Percentiles rank a stretch among this genome's conserved stretches.
phyloP scores from a whole-genome alignment of 2,797 vertebrate genomes.

The Echeneis naucrates region DNA sequence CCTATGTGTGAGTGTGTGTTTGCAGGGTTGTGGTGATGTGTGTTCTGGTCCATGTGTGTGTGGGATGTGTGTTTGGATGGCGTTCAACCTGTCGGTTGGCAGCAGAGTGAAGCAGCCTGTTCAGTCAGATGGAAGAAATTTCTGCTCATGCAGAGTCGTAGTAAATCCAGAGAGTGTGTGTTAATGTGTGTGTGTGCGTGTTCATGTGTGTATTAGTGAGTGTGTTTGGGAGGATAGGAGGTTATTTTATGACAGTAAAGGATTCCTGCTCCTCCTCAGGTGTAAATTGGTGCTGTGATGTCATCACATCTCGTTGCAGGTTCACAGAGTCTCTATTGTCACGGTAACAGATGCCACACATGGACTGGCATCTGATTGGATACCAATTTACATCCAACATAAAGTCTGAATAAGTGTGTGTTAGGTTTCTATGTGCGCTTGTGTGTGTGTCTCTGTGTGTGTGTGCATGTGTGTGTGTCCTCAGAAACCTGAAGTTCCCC shows the following conservation, averaged over 20 bases:
- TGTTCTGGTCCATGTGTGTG: conserved; percentile 66
- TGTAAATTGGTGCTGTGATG: conserved; percentile 46
- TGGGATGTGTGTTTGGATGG: conserved; percentile 83
- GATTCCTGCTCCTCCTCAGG: conserved; percentile 36
- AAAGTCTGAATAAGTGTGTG: no score
- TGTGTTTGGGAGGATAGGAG: neutral
- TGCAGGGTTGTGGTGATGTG: conserved; percentile 29
- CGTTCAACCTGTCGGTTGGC: conserved; percentile 84
- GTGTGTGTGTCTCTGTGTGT: no score
- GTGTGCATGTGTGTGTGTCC: no score
- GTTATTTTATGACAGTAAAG: conserved; percentile 16
- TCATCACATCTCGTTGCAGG: conserved; percentile 22
- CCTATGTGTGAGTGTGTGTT: conserved; percentile 36
- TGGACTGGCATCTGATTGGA: neutral
- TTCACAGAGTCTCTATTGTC: conserved; percentile 20
- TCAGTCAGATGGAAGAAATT: conserved; percentile 59
- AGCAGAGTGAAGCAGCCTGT: conserved; percentile 84
- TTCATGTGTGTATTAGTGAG: conserved; percentile 17
- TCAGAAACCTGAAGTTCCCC: no score
- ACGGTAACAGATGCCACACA: conserved; percentile 16
- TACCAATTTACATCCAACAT: no score
- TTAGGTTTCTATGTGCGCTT: no score
- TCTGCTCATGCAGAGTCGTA: conserved; percentile 42
- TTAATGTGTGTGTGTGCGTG: conserved; percentile 16
- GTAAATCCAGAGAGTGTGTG: no score